Conservation (phyloP, 2,797 vertebrate species). For the Liparis tanakae region DNA sequence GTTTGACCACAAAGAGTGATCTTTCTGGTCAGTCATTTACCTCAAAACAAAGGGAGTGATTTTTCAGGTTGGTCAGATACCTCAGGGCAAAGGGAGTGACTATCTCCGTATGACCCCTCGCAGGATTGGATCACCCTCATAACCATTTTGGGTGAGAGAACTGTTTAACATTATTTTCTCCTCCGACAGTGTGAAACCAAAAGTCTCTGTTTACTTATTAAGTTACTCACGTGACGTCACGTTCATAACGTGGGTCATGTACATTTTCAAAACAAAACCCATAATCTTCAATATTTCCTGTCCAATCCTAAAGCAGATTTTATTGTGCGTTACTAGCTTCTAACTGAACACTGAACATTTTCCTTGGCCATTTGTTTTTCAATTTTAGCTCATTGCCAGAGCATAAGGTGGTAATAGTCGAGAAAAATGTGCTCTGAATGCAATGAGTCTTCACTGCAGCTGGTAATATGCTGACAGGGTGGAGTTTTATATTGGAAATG, state of each 20-base stretch:
- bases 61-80: too few relatives aligned
- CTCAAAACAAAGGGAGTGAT: too few relatives aligned
- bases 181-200: not conserved
- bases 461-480: slow-evolving; percentile 59
- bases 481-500: slow-evolving; percentile 57
- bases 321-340: not conserved
- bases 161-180: too few relatives aligned
- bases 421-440: slow-evolving; percentile 41
- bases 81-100: too few relatives aligned
- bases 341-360: slow-evolving; percentile 15
- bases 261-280: not conserved
- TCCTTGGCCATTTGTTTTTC: slow-evolving; percentile 28
- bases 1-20: too few relatives aligned
- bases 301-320: not conserved
- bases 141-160: too few relatives aligned
- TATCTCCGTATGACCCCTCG: too few relatives aligned
- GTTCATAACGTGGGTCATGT: too few relatives aligned
- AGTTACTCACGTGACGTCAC: too few relatives aligned
- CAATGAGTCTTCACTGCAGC: slow-evolving; percentile 37
- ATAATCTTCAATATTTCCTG: not conserved
- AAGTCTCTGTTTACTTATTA: not conserved
- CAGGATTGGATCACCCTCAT: too few relatives aligned
- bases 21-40: too few relatives aligned
- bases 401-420: slow-evolving; percentile 29
- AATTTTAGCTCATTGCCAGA: slow-evolving; percentile 27